Evolutionary conservation across 2,797 vertebrate genomes (phyloP).

Genomic region (Rhincodon typus): DNA sequence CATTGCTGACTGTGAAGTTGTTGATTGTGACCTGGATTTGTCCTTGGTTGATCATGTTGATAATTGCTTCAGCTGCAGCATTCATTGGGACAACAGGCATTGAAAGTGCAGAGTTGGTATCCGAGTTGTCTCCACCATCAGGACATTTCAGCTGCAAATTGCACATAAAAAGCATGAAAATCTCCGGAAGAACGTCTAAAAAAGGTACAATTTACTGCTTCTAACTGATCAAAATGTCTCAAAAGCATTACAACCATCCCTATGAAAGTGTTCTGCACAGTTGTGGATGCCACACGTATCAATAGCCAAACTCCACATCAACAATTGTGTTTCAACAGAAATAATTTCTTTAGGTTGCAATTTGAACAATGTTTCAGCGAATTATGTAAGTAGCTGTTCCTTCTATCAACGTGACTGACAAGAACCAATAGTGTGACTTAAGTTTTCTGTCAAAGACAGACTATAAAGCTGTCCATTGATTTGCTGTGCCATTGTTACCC

Average conservation of each 20-base stretch:
- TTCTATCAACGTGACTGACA: neutral
- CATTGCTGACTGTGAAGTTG: slow-evolving; percentile 94
- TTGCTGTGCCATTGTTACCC: neutral
- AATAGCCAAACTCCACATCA: neutral
- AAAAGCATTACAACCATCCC: neutral
- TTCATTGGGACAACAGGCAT: slow-evolving; percentile 99
- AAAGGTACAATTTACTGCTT: neutral
- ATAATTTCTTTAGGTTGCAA: neutral
- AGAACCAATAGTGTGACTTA: neutral
- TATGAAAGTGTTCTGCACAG: neutral
- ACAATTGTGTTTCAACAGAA: neutral
- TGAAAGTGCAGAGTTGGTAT: slow-evolving; percentile 78
- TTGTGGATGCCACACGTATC: neutral
- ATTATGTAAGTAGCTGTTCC: neutral
- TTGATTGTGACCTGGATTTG: slow-evolving; percentile 99
- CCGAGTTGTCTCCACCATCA: slow-evolving; percentile 76
- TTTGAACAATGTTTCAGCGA: neutral
- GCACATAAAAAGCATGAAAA: slow-evolving; percentile 10
- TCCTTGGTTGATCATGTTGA: slow-evolving; percentile 98
- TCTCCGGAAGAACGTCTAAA: neutral
- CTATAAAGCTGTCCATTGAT: neutral
- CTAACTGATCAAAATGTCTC: neutral
- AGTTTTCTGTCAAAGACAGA: neutral
- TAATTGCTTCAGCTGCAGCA: slow-evolving; percentile 94
- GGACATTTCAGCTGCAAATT: slow-evolving; percentile 80